These are phyloP conservation scores for Gracilinanus agilis DNA, from an alignment of 2,113 vertebrate species.

Conservation along the genomic window DNA sequence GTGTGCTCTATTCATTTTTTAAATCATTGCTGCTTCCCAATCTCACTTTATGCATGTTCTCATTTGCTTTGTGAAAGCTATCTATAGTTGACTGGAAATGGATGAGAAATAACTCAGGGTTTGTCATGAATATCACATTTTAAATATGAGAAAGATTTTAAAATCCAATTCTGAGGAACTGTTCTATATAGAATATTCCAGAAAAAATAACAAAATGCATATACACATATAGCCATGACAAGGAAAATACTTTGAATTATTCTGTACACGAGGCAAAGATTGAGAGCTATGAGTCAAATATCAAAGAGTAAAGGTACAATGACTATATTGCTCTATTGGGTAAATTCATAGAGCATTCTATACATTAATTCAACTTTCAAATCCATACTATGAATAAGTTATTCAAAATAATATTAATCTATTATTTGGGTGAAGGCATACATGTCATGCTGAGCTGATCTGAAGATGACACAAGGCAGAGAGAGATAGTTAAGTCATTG, in stretches of 20 bases:
- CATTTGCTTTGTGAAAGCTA: constrained; percentile 59
- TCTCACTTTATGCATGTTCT: constrained; percentile 43
- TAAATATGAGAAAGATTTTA: constrained; percentile 33
- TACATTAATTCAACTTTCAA: neutral
- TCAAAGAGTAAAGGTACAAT: neutral
- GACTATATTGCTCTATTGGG: neutral
- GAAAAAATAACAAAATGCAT: neutral
- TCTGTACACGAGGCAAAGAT: neutral
- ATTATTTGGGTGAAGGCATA: neutral
- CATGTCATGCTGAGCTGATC: neutral
- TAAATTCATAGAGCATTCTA: neutral
- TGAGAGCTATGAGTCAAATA: neutral
- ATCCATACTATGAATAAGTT: neutral
- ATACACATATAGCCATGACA: neutral
- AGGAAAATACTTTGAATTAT: neutral
- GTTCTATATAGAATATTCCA: neutral
- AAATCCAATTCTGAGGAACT: constrained; percentile 51
- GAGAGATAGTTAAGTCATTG: neutral
- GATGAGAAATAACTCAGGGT: constrained; percentile 62
- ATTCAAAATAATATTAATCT: neutral
- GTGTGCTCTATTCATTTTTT: constrained; percentile 60
- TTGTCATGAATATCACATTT: constrained; percentile 53
- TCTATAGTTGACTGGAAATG: constrained; percentile 18
- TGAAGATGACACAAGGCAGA: neutral
- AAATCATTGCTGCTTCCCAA: constrained; percentile 58